Conservation (phyloP, 2,888 invertebrate genomes). For the Nomada goodeniana region DNA sequence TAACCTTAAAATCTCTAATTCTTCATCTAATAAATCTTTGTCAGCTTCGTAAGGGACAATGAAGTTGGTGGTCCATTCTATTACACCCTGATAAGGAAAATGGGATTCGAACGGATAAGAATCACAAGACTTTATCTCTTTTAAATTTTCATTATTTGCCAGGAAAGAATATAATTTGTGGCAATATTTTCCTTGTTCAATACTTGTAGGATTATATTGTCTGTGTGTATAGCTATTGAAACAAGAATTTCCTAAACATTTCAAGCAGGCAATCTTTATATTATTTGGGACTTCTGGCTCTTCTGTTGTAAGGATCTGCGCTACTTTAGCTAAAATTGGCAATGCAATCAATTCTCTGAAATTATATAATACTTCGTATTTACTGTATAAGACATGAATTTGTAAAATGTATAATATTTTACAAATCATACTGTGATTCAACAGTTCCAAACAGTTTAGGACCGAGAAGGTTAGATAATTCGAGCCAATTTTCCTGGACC, state of each 20-base stretch:
- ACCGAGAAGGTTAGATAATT: slow-evolving; percentile 68
- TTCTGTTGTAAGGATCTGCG: slow-evolving; percentile 69
- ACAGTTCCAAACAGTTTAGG: slow-evolving; percentile 72
- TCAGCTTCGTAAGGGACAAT: slow-evolving; percentile 52
- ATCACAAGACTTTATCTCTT: slow-evolving; percentile 14
- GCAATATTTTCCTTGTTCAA: slow-evolving; percentile 39
- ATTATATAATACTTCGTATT: slow-evolving; percentile 13
- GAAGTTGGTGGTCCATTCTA: slow-evolving; percentile 72
- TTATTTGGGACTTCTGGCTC: slow-evolving; percentile 59
- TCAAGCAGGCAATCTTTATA: slow-evolving; percentile 74
- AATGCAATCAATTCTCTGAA: slow-evolving; percentile 70
- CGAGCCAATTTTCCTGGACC: slow-evolving; percentile 72
- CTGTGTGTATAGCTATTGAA: slow-evolving; percentile 71
- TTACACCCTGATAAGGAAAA: slow-evolving; percentile 78
- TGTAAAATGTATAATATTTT: background rate
- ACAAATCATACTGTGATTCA: slow-evolving; percentile 54
- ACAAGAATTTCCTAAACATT: slow-evolving; percentile 80
- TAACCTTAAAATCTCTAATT: slow-evolving; percentile 73
- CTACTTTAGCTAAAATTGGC: slow-evolving; percentile 73
- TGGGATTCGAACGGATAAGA: slow-evolving; percentile 63
- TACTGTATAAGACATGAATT: background rate
- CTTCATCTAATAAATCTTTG: slow-evolving; percentile 54
- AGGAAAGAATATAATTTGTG: slow-evolving; percentile 58
- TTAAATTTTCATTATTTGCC: slow-evolving; percentile 37
- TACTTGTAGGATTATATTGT: slow-evolving; percentile 43